Conservation (phyloP, 2,888 invertebrate species). For the Listrodromus nycthemerus region DNA sequence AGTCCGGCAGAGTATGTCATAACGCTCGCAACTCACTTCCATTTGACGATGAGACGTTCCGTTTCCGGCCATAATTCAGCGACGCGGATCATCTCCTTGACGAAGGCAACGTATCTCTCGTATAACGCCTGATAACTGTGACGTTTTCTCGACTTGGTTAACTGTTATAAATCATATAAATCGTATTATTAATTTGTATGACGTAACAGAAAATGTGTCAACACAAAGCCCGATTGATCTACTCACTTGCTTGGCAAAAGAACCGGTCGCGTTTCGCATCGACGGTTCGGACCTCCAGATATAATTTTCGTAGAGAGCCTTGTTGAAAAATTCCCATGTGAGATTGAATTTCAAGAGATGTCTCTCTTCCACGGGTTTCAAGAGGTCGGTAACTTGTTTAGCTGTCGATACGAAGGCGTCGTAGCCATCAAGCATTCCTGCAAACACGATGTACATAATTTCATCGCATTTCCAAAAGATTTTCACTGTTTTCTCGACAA, state of each 20-base stretch:
- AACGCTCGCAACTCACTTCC: constrained; percentile 69
- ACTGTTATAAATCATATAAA: constrained; percentile 68
- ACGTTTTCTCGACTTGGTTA: constrained; percentile 81
- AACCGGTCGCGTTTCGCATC: constrained; percentile 83
- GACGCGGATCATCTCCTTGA: constrained; percentile 87
- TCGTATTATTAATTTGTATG: background rate
- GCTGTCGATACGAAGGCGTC: constrained; percentile 88
- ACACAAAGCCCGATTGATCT: constrained; percentile 57
- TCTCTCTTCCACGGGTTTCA: constrained; percentile 87
- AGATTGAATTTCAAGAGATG: constrained; percentile 88
- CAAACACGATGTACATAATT: constrained; percentile 63
- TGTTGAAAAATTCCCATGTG: constrained; percentile 89
- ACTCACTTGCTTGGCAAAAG: constrained; percentile 82
- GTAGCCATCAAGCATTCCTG: constrained; percentile 88
- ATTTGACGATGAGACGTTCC: constrained; percentile 86
- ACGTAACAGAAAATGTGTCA: background rate
- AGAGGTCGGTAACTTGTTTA: constrained; percentile 86
- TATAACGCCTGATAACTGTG: constrained; percentile 84
- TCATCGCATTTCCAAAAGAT: constrained; percentile 8
- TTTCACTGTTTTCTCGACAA: background rate
- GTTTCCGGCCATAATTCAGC: constrained; percentile 86
- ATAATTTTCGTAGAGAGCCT: constrained; percentile 88
- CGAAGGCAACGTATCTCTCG: constrained; percentile 86
- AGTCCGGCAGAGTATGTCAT: background rate
- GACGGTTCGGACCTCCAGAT: constrained; percentile 85